These are phyloP conservation scores for Cotesia chilonis DNA, from an alignment of 1,140 invertebrate genomes.

Conservation along the genomic window DNA sequence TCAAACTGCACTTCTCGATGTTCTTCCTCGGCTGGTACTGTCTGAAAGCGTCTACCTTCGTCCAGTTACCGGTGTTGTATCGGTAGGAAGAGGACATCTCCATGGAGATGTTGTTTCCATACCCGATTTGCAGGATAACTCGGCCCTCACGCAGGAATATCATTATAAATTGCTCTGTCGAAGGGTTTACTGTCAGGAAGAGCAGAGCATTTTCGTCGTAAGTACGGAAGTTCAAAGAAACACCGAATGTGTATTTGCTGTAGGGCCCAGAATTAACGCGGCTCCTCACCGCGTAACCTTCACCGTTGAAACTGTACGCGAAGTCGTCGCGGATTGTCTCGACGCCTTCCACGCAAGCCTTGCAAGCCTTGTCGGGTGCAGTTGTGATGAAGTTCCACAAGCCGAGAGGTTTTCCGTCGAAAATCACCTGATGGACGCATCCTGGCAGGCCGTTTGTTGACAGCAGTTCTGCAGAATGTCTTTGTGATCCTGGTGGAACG, in stretches of 20 bases:
- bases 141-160: slow-evolving; percentile 79
- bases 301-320: slow-evolving; percentile 77
- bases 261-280: slow-evolving; percentile 71
- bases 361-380: slow-evolving; percentile 73
- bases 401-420: slow-evolving; percentile 82
- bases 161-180: slow-evolving; percentile 79
- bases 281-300: slow-evolving; percentile 79
- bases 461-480: slow-evolving; percentile 60
- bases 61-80: slow-evolving; percentile 85
- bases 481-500: slow-evolving; percentile 63
- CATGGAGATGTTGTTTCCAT: slow-evolving; percentile 71
- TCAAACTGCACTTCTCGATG: slow-evolving; percentile 62
- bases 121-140: slow-evolving; percentile 79
- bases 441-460: slow-evolving; percentile 71
- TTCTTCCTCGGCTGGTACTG: slow-evolving; percentile 63
- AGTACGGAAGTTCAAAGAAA: slow-evolving; percentile 84
- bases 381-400: slow-evolving; percentile 86
- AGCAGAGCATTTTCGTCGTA: slow-evolving; percentile 89
- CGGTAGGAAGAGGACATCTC: slow-evolving; percentile 75
- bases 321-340: slow-evolving; percentile 65
- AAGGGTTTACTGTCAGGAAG: slow-evolving; percentile 81
- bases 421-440: slow-evolving; percentile 79
- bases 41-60: slow-evolving; percentile 75
- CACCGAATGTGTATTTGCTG: slow-evolving; percentile 77
- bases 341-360: slow-evolving; percentile 77